Evolutionary conservation across 2,113 vertebrate genomes (phyloP).

Genomic region (Rhinichthys klamathensis): DNA sequence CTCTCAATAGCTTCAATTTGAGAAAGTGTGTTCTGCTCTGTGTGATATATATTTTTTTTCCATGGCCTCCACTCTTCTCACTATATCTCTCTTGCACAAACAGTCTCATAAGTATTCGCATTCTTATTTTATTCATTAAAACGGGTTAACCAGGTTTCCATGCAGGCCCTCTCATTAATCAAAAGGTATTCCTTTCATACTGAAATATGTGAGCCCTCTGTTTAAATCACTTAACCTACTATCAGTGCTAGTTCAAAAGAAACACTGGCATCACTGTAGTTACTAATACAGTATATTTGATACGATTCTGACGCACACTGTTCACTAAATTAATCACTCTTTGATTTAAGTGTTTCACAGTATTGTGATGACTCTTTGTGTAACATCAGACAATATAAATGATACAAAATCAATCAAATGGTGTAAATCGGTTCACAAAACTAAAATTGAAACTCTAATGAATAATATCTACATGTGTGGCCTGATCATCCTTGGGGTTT

Average conservation of each 20-base stretch:
- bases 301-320: slow-evolving; percentile 24
- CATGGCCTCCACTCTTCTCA: slow-evolving; percentile 71
- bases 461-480: slow-evolving; percentile 74
- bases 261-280: slow-evolving; percentile 28
- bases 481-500: slow-evolving; percentile 72
- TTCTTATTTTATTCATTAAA: slow-evolving; percentile 59
- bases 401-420: not conserved
- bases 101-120: slow-evolving; percentile 58
- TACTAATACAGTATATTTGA: slow-evolving; percentile 29
- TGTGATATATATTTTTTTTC: slow-evolving; percentile 81
- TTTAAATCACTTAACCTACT: slow-evolving; percentile 54
- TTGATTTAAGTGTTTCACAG: slow-evolving; percentile 19
- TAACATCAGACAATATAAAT: not conserved
- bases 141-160: slow-evolving; percentile 56
- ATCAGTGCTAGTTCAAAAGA: slow-evolving; percentile 46
- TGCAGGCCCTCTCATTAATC: slow-evolving; percentile 56
- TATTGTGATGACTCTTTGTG: not conserved
- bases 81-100: slow-evolving; percentile 81
- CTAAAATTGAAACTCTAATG: slow-evolving; percentile 43
- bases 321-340: slow-evolving; percentile 36
- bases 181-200: slow-evolving; percentile 60
- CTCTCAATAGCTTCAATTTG: slow-evolving; percentile 69
- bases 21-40: slow-evolving; percentile 83
- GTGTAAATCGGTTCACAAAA: slow-evolving; percentile 12
- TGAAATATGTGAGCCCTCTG: slow-evolving; percentile 44